Evolutionary conservation across 2,888 invertebrate genomes (phyloP), one percentile per base, ranked within the genome.

Genomic region (Pseudococcus longispinus): DNA sequence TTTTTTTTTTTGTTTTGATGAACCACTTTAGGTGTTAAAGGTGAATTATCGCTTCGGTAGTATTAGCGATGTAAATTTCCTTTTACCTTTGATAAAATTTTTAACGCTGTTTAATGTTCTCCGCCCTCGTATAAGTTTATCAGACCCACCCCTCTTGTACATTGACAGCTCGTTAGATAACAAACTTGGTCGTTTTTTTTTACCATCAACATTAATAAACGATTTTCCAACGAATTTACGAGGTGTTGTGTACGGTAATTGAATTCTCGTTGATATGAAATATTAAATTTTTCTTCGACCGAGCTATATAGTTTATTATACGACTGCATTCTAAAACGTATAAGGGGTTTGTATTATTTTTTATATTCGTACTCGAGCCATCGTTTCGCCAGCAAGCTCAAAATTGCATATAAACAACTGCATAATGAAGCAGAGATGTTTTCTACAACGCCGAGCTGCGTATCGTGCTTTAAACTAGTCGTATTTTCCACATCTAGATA

Each of bases 51-150:
- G 77, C 20, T 42, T 37, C 42, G 60, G n/a, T 80, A 80, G 77
- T 80, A 80, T 80, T 80, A 80, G 70, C 70, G 37, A 80, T 80
- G 77, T 80, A 80, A 80, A 80, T 80, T 80, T 80, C 77, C 77
- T 80, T 80, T 80, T 80, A 80, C 77, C 42, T 80, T 80, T 80
- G 77, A 80, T 80, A 80, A 42, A 80, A 80, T 80, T 80, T 80
- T 80, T 80, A 80, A 80, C 77, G 77, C 77, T 80, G 37, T 80
- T 80, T 80, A 80, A 80, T 80, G 42, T 42, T 42, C 37, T 80
- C 20, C 37, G 20, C 20, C 20, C 60, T 60, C 77, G 42, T 80
- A 42, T 42, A 80, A 80, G 77, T 80, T 80, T 42, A 80, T 42
- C 9, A 9, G 2, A n/a, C 77, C 5, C 37, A 37, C 37, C 42